Evolutionary conservation across 2,888 invertebrate species (phyloP).

Genomic region (Ophioninae sp.): DNA sequence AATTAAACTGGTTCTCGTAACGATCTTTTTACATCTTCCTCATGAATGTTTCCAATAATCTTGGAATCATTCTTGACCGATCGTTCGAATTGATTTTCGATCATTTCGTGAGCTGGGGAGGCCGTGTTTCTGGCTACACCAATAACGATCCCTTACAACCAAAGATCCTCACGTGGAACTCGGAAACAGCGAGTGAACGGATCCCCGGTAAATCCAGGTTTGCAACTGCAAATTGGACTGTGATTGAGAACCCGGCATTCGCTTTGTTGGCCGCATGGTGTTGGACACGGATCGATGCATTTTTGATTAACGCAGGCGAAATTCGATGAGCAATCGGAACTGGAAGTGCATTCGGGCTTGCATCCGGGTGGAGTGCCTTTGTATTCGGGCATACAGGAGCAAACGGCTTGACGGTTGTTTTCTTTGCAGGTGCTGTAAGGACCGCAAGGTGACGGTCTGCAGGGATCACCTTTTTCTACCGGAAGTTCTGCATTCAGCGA

Average conservation of each 20-base stretch:
- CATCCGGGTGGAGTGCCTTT: constrained; percentile 90
- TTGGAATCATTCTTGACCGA: too few relatives aligned
- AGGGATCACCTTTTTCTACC: constrained; percentile 66
- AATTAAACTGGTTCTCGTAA: too few relatives aligned
- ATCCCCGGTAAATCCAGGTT: constrained; percentile 78
- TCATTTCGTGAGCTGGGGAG: too few relatives aligned
- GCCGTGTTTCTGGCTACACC: too few relatives aligned
- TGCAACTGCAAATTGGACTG: constrained; percentile 83
- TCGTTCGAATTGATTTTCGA: too few relatives aligned
- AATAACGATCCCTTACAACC: constrained; percentile 57
- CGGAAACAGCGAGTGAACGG: constrained; percentile 80
- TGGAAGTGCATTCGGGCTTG: constrained; percentile 90
- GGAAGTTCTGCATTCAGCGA: constrained; percentile 64
- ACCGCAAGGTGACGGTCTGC: constrained; percentile 83
- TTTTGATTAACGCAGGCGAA: constrained; percentile 89
- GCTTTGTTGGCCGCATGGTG: constrained; percentile 89
- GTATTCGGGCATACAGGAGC: constrained; percentile 89
- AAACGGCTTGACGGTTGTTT: constrained; percentile 83
- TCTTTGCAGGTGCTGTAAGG: constrained; percentile 82
- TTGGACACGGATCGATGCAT: constrained; percentile 91
- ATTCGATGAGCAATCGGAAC: constrained; percentile 88
- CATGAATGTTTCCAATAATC: too few relatives aligned
- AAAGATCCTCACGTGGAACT: constrained; percentile 73
- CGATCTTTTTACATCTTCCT: too few relatives aligned
- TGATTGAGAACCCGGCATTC: constrained; percentile 89